Base-by-base conservation (phyloP, 2,113 vertebrate genomes). In the Tringa solitaria region DNA sequence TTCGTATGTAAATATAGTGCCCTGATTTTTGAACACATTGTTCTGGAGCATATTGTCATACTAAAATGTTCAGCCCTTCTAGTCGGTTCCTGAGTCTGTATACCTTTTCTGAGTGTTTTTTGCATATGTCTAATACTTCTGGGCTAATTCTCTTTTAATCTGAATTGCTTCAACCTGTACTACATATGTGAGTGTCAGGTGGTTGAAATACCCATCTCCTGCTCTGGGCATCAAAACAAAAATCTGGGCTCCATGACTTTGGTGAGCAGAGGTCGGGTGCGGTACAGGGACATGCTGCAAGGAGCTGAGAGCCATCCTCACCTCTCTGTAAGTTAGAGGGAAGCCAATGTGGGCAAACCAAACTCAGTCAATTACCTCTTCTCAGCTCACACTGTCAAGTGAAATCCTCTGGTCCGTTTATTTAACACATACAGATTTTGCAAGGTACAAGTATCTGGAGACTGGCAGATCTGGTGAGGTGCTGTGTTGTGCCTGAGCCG, bases 241-340 rank as follows among this genome's bases (percentile, higher is more conserved):
- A 76, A 43, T 33, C 32, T 10, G 17, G 20, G 39, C 24, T 76
- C n/a, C 56, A 27, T 79, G 22, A 2, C 46, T 67, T 48, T 12
- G 23, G 20, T 0, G 9, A 74, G 28, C 17, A 6, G 39, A 41
- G 35, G 9, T 18, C 0, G 3, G 35, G 33, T 60, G 50, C 0
- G 2, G 63, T 75, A 12, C 23, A 39, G 41, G 33, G n/a, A 51
- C 2, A 8, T 1, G 6, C 48, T 87, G 74, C 10, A 8, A 45
- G 26, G 21, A 78, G 53, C 75, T 43, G 23, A 41, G 70, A 59
- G 45, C 57, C 13, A 41, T 33, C 54, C 54, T 86, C 10, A 3
- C 33, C 43, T 82, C 41, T 24, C 23, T 51, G 77, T 28, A 37
- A n/a, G 5, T 19, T 57, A 20, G 43, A 46, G 65, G 32, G 59